Conservation (phyloP, 2,888 invertebrate genomes). For the Plebejus melissa region DNA sequence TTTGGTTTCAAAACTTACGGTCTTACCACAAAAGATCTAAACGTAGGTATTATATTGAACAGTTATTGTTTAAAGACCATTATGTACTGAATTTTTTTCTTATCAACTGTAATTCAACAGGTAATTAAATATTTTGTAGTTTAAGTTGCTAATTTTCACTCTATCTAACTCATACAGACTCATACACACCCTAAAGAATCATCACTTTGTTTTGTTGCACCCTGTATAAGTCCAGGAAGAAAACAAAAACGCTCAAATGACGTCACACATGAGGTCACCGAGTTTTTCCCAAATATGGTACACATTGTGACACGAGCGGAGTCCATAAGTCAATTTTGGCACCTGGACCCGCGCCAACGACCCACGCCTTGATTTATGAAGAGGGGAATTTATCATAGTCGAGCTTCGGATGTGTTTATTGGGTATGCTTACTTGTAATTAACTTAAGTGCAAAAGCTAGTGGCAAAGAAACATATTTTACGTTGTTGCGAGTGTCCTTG, state of each 20-base stretch:
- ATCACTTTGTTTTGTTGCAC: too few relatives aligned
- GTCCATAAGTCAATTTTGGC: conserved; percentile 24
- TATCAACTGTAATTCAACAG: too few relatives aligned
- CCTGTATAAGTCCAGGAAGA: background rate
- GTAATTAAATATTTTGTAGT: too few relatives aligned
- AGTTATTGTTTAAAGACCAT: too few relatives aligned
- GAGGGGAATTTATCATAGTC: background rate
- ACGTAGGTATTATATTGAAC: too few relatives aligned
- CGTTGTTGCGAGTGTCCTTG: too few relatives aligned
- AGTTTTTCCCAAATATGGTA: conserved; percentile 7
- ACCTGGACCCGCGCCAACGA: conserved; percentile 19
- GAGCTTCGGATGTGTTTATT: background rate
- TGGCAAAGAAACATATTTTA: background rate
- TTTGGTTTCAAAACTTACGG: too few relatives aligned
- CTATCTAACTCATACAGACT: too few relatives aligned
- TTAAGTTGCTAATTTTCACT: too few relatives aligned
- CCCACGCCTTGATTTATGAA: conserved; percentile 10
- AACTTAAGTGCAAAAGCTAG: background rate
- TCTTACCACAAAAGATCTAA: too few relatives aligned
- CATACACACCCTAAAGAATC: too few relatives aligned
- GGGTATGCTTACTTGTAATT: background rate
- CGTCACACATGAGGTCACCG: background rate
- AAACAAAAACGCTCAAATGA: background rate
- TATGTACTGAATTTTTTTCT: too few relatives aligned
- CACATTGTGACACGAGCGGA: background rate